These are phyloP conservation scores for Nineta flava DNA, from an alignment of 2,888 invertebrate genomes.

Conservation along the genomic window DNA sequence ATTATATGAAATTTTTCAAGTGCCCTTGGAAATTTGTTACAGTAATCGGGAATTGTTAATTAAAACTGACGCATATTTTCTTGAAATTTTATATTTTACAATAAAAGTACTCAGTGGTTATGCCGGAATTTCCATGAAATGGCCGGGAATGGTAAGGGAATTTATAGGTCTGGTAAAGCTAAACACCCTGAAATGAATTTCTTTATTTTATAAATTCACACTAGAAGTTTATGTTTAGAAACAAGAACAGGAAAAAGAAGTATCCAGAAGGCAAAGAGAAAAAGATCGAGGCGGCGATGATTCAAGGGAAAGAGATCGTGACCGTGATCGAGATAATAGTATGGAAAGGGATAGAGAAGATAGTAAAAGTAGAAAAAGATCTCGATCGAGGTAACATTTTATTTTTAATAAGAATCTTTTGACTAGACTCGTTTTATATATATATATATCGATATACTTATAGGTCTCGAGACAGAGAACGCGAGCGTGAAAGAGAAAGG, in stretches of 20 bases:
- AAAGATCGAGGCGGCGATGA: slow-evolving; percentile 22
- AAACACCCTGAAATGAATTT: too few relatives aligned
- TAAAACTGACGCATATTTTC: too few relatives aligned
- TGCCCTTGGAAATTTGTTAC: too few relatives aligned
- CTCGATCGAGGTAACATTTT: slow-evolving; percentile 30
- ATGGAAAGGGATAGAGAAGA: slow-evolving; percentile 11
- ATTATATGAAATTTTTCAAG: too few relatives aligned
- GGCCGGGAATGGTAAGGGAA: too few relatives aligned
- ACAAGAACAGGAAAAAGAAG: slow-evolving; percentile 59
- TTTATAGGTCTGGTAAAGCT: too few relatives aligned
- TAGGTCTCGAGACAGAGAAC: slow-evolving; percentile 17
- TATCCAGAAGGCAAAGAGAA: slow-evolving; percentile 31
- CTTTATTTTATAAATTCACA: not conserved
- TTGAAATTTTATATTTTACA: too few relatives aligned
- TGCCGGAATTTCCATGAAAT: too few relatives aligned
- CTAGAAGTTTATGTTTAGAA: slow-evolving; percentile 38
- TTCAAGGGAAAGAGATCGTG: slow-evolving; percentile 11
- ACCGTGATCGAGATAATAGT: slow-evolving; percentile 12
- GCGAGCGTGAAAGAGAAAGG: slow-evolving; percentile 28
- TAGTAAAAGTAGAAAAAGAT: slow-evolving; percentile 21
- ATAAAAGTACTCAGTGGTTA: too few relatives aligned
- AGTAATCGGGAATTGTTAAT: too few relatives aligned
- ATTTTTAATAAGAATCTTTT: not conserved
- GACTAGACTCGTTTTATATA: not conserved
- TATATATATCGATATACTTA: not conserved